Evolutionary conservation across 2,113 vertebrate genomes (phyloP).

Genomic region (Gambusia affinis): DNA sequence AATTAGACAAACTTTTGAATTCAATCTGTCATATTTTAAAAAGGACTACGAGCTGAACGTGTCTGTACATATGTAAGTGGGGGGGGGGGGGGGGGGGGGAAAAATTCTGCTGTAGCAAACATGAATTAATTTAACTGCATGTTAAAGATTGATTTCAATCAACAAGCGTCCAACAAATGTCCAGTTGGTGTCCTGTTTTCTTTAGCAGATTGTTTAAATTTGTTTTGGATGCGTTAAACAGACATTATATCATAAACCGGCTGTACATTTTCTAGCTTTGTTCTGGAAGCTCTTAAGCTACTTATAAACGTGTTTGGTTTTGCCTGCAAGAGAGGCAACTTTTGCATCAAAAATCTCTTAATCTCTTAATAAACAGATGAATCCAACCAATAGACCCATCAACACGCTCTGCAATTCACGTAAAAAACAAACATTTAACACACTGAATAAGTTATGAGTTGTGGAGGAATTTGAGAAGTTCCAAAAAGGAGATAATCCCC

Average conservation of each 20-base stretch:
- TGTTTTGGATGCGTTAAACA: neutral
- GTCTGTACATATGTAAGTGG: neutral
- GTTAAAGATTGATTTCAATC: neutral
- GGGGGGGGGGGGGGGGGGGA: too few relatives aligned
- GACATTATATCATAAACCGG: neutral
- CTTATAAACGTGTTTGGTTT: neutral
- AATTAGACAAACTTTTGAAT: neutral
- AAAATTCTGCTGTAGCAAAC: neutral
- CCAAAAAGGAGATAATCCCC: slow-evolving; percentile 67
- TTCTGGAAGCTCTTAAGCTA: neutral
- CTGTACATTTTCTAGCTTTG: neutral
- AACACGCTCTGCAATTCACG: slow-evolving; percentile 22
- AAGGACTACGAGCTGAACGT: neutral
- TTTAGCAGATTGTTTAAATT: neutral
- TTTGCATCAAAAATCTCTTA: neutral
- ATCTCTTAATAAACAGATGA: neutral
- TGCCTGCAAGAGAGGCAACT: neutral
- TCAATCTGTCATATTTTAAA: neutral
- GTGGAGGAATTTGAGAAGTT: slow-evolving; percentile 44
- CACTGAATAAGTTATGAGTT: slow-evolving; percentile 38
- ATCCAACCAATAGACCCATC: neutral
- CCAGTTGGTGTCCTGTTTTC: neutral
- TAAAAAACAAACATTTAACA: slow-evolving; percentile 41
- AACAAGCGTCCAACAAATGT: neutral
- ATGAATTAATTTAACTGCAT: neutral